Conservation (phyloP, 2,888 invertebrate genomes). For the Plebejus melissa region DNA sequence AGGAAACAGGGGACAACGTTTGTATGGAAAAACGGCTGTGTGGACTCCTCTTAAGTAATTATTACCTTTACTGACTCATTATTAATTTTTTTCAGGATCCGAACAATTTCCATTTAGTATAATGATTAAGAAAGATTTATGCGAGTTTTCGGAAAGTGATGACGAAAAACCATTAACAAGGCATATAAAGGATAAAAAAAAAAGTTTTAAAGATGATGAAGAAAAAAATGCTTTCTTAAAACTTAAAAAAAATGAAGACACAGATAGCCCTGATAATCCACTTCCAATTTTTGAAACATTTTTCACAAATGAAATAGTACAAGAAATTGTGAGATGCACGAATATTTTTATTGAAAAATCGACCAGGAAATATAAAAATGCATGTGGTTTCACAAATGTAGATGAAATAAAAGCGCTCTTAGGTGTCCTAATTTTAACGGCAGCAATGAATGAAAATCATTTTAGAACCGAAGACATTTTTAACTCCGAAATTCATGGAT, state of each 20-base stretch:
- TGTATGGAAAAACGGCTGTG: too few species aligned
- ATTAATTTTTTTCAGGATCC: background rate
- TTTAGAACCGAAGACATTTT: slow-evolving; percentile 39
- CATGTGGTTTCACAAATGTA: slow-evolving; percentile 23
- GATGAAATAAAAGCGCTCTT: slow-evolving; percentile 34
- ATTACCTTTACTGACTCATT: background rate
- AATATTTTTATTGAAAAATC: slow-evolving; percentile 29
- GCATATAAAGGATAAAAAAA: background rate
- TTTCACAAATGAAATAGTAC: slow-evolving; percentile 34
- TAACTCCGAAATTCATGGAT: slow-evolving; percentile 29
- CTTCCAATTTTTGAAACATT: slow-evolving; percentile 30
- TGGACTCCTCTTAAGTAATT: background rate
- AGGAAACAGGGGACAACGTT: too few species aligned
- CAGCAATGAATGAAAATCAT: slow-evolving; percentile 38
- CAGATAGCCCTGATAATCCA: background rate
- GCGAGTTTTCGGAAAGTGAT: background rate
- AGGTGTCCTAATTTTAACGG: slow-evolving; percentile 34
- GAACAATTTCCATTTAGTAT: background rate
- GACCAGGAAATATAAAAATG: slow-evolving; percentile 28
- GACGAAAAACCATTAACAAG: background rate
- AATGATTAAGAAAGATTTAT: background rate
- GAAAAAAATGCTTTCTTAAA: background rate
- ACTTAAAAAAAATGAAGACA: background rate
- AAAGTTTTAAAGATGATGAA: background rate
- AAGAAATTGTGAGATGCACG: slow-evolving; percentile 33